Base-by-base conservation (phyloP, 2,797 vertebrate species). In the Apogon hyalosoma region DNA sequence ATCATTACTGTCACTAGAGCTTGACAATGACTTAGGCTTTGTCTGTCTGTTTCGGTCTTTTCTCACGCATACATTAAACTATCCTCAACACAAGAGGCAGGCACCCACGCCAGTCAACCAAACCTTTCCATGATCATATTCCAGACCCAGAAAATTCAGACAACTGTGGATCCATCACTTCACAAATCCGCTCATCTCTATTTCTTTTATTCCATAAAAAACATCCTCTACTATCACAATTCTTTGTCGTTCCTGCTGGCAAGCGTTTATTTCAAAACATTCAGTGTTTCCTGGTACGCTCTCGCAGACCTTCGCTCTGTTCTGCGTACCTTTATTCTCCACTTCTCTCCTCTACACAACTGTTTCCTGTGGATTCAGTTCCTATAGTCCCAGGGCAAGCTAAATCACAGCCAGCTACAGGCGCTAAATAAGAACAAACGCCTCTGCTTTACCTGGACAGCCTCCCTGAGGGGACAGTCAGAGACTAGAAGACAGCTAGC, bases 341-440 rank as follows among this genome's bases (percentile, higher is more conserved):
- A 54, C 14, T 36, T 38, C 39, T 21, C 40, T 55, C 54, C 50
- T 46, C 56, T 59, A 58, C 38, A 51, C 28, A 12, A 42, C 46
- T 33, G 55, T 63, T 81, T 73, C 69, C 60, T 83, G 48, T 61
- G 6, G 46, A 14, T 46, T 62, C 55, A 73, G 49, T 46, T 49
- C 75, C 53, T 60, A 15, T 19, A 65, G 52, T 73, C 69, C 51
- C 69, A 79, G 42, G 39, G 60, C 64, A 61, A 54, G 56, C 78
- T 71, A 83, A 83, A 90, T 84, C 80, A 85, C 82, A 85, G 77
- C 57, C 38, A 74, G 80, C 88, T 70, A 79, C 75, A 74, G 71
- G 86, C 61, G 38, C 77, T 70, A 79, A 88, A 90, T 82, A 85
- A 85, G 79, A 90, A 87, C 80, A 85, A 88, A 87, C 75, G 11